phyloP scores from a whole-genome alignment of 2,888 invertebrate species.

The Temnothorax rugatulus region DNA sequence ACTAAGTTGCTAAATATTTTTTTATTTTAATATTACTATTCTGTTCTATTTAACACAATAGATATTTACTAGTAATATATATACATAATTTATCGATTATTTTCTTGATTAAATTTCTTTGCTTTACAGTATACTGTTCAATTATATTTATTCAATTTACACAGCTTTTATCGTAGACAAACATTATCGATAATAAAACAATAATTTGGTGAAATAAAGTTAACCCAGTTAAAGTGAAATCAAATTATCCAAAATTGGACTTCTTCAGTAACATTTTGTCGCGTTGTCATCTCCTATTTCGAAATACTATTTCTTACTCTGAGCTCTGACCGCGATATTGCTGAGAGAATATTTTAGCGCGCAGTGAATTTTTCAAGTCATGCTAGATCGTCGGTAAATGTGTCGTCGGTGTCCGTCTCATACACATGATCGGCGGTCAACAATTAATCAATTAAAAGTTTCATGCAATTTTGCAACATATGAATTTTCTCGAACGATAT shows the following conservation, averaged over 20 bases:
- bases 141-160: not conserved
- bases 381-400: not conserved
- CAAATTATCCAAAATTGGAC: not conserved
- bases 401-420: not conserved
- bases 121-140: not conserved
- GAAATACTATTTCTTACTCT: no score
- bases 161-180: not conserved
- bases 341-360: not conserved
- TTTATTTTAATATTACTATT: not conserved
- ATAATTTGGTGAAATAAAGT: not conserved
- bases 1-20: no score
- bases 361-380: not conserved
- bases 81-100: not conserved
- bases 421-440: no score
- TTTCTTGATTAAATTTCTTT: not conserved
- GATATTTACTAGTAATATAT: not conserved
- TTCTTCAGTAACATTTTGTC: not conserved
- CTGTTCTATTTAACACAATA: not conserved
- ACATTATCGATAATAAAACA: not conserved
- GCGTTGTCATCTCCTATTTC: not conserved
- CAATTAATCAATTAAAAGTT: not conserved
- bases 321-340: not conserved
- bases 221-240: not conserved
- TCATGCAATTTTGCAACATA: not conserved
- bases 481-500: not conserved